phyloP scores from a whole-genome alignment of 2,113 vertebrate species.

The Camelus bactrianus region DNA sequence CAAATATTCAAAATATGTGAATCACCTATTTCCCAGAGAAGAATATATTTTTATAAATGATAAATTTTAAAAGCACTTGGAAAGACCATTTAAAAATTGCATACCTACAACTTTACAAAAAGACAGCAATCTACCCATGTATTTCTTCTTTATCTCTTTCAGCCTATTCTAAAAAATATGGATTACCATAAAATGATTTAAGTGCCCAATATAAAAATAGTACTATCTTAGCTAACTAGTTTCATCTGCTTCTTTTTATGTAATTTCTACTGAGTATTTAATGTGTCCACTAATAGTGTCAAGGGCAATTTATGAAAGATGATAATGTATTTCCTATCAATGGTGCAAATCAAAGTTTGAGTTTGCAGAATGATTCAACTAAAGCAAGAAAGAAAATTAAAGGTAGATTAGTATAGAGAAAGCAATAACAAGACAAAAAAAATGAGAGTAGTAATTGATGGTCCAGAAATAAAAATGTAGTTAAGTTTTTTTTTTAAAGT shows the following conservation, averaged over 20 bases:
- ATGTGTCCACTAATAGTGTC: slow-evolving; percentile 15
- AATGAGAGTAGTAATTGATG: neutral
- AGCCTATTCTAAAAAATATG: neutral
- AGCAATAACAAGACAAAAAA: slow-evolving; percentile 6
- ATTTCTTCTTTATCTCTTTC: slow-evolving; percentile 32
- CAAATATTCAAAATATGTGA: neutral
- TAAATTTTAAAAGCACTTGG: neutral
- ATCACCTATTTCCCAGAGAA: neutral
- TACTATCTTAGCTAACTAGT: neutral
- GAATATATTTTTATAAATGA: neutral
- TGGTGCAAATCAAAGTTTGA: neutral
- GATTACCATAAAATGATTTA: neutral
- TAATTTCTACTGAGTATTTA: slow-evolving; percentile 34
- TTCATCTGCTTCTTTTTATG: slow-evolving; percentile 31
- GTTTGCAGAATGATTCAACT: neutral
- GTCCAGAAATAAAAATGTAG: neutral
- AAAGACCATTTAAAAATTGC: slow-evolving; percentile 9
- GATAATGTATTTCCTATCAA: slow-evolving; percentile 52
- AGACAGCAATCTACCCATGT: neutral
- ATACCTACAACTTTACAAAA: neutral
- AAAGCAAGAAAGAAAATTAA: slow-evolving; percentile 40
- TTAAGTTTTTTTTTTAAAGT: neutral
- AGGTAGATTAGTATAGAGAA: neutral
- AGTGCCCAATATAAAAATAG: neutral
- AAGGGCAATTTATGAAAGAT: slow-evolving; percentile 54